Conservation (phyloP, 1,140 invertebrate species). For the Drosophila nikananu region DNA sequence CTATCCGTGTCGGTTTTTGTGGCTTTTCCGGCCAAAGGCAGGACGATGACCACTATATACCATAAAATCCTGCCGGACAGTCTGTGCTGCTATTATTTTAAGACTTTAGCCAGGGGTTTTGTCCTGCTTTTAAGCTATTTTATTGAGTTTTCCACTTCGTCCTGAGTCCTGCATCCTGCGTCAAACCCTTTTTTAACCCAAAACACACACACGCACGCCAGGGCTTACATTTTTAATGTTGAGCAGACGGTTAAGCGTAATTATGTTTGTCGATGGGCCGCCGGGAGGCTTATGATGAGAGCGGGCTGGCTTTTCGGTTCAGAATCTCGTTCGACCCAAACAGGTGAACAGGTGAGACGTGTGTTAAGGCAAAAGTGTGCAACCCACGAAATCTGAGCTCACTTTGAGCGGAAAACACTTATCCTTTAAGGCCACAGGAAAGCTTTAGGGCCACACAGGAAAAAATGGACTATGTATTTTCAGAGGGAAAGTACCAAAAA, state of each 20-base stretch:
- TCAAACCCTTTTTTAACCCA: slow-evolving; percentile 27
- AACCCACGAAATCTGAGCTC: slow-evolving; percentile 16
- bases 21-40: slow-evolving; percentile 13
- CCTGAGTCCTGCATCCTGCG: background rate
- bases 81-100: slow-evolving; percentile 54
- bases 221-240: slow-evolving; percentile 55
- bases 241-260: slow-evolving; percentile 52
- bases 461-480: no score
- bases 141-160: slow-evolving; percentile 47
- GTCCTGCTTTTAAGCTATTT: slow-evolving; percentile 52
- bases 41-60: background rate
- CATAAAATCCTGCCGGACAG: slow-evolving; percentile 25
- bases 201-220: slow-evolving; percentile 19
- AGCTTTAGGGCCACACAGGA: background rate
- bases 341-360: slow-evolving; percentile 12
- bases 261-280: slow-evolving; percentile 50
- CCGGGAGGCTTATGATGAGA: slow-evolving; percentile 3
- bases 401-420: slow-evolving; percentile 17
- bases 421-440: slow-evolving; percentile 10
- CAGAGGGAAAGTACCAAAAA: background rate
- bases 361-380: slow-evolving; percentile 11
- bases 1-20: slow-evolving; percentile 10
- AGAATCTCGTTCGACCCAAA: slow-evolving; percentile 24
- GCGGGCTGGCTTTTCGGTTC: slow-evolving; percentile 13
- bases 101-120: slow-evolving; percentile 46